Evolutionary conservation across 1,140 invertebrate genomes (phyloP), one percentile per base, ranked within the genome.

Genomic region (Drosophila prosaltans): DNA sequence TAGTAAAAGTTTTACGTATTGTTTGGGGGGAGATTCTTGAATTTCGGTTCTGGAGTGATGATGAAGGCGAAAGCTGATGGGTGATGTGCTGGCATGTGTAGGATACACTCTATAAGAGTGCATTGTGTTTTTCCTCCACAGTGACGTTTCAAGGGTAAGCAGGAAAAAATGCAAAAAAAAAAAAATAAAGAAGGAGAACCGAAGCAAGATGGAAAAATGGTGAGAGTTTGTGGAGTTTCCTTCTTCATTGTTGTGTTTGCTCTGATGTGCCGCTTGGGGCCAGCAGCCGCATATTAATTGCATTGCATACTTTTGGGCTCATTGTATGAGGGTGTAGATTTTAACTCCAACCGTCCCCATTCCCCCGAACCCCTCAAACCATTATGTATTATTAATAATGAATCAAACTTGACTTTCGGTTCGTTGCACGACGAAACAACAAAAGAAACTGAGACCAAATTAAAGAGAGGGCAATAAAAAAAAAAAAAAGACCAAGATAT

Each of bases 401-500:
- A 84, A 89, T 89, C 89, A 84, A 89, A 89, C 84, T 89, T 89
- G 84, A 89, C 80, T 89, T 89, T 89, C 80, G 84, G 80, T 78
- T 81, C 72, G 63, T 86, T 76, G 78, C 69, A 45, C 73, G 73
- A 62, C 63, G 55, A 67, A 73, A 48, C 82, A 68, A 67, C 69
- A 76, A 75, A 73, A 70, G 51, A 65, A 73, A 51, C 43, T 10
- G 26, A 8, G 41, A 57, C 36, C 10, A 1, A 54, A 26, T 55
- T 21, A 2, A 41, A 8, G 36, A 43, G 30, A n/a, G 8, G 9
- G 51, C 6, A 40, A 41, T 16, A 24, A n/a, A 8, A 67, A 51
- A 30, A 60, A 54, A 48, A 30, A 57, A 36, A 36, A 36, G 4
- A 30, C 2, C 2, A 30, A 30, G 28, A 4, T 3, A 30, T 2